Evolutionary conservation across 1,140 invertebrate species (phyloP).

Genomic region (Phthorimaea operculella): DNA sequence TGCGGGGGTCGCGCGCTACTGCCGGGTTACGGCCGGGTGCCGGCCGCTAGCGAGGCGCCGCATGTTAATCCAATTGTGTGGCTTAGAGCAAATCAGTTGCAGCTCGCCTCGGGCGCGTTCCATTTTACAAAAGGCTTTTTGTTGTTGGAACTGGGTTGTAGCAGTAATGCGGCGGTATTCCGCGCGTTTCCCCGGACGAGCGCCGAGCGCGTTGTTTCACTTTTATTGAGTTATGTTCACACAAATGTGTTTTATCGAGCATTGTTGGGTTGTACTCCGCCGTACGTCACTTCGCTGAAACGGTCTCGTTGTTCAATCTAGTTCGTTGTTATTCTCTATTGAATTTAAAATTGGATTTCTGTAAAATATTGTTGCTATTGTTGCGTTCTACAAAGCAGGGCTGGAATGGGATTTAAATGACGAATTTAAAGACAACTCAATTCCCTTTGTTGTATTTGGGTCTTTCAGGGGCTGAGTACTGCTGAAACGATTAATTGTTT

Average conservation of each 20-base stretch:
- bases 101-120: neutral
- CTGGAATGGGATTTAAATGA: too few relatives aligned
- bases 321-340: too few relatives aligned
- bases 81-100: slow-evolving; percentile 1
- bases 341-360: too few relatives aligned
- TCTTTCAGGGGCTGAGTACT: too few relatives aligned
- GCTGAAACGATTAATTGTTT: too few relatives aligned
- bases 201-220: neutral
- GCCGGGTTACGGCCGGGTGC: neutral
- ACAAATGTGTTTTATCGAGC: slow-evolving; percentile 2
- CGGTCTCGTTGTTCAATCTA: too few relatives aligned
- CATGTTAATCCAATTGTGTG: slow-evolving; percentile 6
- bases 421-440: too few relatives aligned
- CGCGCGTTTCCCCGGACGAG: neutral
- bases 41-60: neutral
- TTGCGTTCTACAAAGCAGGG: too few relatives aligned
- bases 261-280: neutral
- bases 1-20: neutral
- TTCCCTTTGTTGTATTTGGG: too few relatives aligned
- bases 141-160: neutral
- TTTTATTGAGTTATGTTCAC: slow-evolving; percentile 1
- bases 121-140: slow-evolving; percentile 1
- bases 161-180: neutral
- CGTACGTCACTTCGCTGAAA: neutral
- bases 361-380: too few relatives aligned